phyloP scores from a whole-genome alignment of 2,113 vertebrate species.

The Clarias magur region DNA sequence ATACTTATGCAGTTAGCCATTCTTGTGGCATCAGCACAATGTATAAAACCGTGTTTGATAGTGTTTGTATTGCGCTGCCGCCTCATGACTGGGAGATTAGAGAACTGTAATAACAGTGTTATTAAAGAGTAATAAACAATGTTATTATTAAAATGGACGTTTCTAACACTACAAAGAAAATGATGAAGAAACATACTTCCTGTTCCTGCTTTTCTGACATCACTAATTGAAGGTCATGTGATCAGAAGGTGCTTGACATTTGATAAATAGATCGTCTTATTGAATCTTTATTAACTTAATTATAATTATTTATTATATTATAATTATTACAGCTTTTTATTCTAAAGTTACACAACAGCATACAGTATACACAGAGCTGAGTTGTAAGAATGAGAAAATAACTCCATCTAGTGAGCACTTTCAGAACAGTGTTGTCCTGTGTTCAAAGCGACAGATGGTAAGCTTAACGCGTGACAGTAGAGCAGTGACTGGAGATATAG shows the following conservation, averaged over 20 bases:
- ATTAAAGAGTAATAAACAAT: no score
- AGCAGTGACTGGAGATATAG: not conserved
- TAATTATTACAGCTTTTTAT: not conserved
- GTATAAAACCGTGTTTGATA: not conserved
- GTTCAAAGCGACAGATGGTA: not conserved
- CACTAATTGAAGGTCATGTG: not conserved
- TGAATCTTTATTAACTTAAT: no score
- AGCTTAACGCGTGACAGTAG: not conserved
- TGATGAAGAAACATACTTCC: not conserved
- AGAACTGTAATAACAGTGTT: no score
- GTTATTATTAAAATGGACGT: not conserved
- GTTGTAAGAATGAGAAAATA: constrained; percentile 6
- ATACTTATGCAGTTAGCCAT: not conserved
- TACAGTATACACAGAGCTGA: not conserved
- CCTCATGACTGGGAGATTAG: no score
- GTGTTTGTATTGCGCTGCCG: not conserved
- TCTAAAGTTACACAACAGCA: not conserved
- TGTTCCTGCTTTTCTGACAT: not conserved
- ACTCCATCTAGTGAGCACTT: constrained; percentile 34
- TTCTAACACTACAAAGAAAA: not conserved
- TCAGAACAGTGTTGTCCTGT: not conserved
- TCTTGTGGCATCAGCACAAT: not conserved
- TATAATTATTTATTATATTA: no score
- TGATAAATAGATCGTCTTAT: not conserved
- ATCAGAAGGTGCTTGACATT: not conserved